Percentiles rank a stretch among this genome's conserved stretches.
phyloP scores from a whole-genome alignment of 1,140 invertebrate species.

The Archivesica marissinica region DNA sequence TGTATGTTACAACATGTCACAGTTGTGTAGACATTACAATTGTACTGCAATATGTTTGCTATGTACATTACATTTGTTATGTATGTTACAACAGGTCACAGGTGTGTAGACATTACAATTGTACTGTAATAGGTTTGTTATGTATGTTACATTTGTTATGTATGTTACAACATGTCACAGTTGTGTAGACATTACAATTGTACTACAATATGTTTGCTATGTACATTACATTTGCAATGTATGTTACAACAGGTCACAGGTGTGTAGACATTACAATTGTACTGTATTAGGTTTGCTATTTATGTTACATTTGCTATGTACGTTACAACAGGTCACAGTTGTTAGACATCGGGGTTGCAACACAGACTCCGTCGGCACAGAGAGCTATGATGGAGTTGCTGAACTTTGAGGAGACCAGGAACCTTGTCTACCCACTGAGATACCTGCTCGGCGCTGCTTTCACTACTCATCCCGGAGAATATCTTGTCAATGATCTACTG shows the following conservation, averaged over 20 bases:
- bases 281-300: too few relatives aligned
- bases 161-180: background rate
- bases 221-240: background rate
- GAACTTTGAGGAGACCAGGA: constrained; percentile 76
- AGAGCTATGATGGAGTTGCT: constrained; percentile 79
- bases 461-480: constrained; percentile 79
- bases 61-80: too few relatives aligned
- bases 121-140: too few relatives aligned
- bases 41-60: too few relatives aligned
- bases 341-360: constrained; percentile 81
- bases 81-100: too few relatives aligned
- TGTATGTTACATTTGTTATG: too few relatives aligned
- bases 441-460: constrained; percentile 80
- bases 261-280: too few relatives aligned
- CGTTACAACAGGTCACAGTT: constrained; percentile 75
- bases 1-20: too few relatives aligned
- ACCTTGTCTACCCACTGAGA: constrained; percentile 76
- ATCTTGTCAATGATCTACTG: constrained; percentile 77
- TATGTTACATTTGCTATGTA: background rate
- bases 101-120: too few relatives aligned
- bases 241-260: too few relatives aligned
- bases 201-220: background rate
- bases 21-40: too few relatives aligned
- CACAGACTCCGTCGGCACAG: constrained; percentile 79
- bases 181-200: too few relatives aligned